These are phyloP conservation scores for Catalaphyllia jardinei DNA, from an alignment of 64 coral and sea anemone species.

Conservation along the genomic window DNA sequence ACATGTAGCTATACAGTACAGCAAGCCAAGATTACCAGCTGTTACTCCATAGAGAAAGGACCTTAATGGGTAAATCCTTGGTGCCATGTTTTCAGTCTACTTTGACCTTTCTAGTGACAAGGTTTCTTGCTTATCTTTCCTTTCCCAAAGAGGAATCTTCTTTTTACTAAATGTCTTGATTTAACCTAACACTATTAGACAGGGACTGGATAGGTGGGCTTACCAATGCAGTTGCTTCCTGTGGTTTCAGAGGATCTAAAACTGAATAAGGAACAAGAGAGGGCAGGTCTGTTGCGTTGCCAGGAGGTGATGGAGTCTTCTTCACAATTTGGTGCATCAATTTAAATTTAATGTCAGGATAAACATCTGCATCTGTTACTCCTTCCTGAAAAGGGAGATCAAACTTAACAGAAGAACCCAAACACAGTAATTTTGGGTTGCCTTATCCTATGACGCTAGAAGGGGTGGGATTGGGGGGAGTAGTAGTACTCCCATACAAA, in stretches of 20 bases:
- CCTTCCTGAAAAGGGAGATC: conserved; percentile 7
- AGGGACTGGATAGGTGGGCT: background rate
- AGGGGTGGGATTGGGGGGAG: no score
- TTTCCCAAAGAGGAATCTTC: background rate
- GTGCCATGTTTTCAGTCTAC: no score
- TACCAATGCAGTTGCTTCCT: conserved; percentile 31
- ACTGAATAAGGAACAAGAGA: conserved; percentile 45
- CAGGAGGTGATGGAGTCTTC: background rate
- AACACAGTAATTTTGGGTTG: no score
- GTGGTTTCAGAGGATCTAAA: conserved; percentile 26
- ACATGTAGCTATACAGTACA: no score
- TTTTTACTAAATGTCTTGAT: background rate
- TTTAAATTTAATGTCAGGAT: conserved; percentile 76
- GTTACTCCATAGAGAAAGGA: no score
- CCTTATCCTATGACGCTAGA: no score
- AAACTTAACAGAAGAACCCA: background rate
- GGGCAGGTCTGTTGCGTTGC: background rate
- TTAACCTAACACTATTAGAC: background rate
- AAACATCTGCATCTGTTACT: conserved; percentile 38
- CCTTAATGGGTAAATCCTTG: no score
- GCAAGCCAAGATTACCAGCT: no score
- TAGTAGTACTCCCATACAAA: no score
- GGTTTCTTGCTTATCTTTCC: no score
- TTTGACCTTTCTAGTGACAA: no score
- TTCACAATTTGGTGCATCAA: conserved; percentile 46